Evolutionary conservation across 2,797 vertebrate genomes (phyloP).

Genomic region (Ptychobarbus kaznakovi): DNA sequence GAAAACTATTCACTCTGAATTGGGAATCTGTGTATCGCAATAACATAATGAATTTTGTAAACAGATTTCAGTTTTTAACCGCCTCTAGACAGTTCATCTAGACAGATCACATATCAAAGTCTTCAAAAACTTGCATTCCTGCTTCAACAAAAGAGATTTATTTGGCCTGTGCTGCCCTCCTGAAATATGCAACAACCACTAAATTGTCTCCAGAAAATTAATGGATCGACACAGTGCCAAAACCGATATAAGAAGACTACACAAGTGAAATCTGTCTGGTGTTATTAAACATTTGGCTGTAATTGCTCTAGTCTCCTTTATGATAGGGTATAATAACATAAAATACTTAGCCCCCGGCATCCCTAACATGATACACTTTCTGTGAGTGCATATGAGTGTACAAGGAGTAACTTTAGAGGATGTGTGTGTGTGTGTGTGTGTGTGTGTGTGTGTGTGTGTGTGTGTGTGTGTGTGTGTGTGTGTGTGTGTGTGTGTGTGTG

Average conservation of each 20-base stretch:
- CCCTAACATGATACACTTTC: constrained; percentile 29
- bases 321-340: neutral
- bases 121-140: constrained; percentile 39
- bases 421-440: constrained; percentile 35
- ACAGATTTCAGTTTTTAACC: constrained; percentile 19
- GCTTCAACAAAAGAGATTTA: constrained; percentile 19
- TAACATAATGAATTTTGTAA: constrained; percentile 21
- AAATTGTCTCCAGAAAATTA: constrained; percentile 27
- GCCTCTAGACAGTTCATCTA: constrained; percentile 5
- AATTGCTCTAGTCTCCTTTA: constrained; percentile 18
- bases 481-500: constrained; percentile 33
- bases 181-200: constrained; percentile 3
- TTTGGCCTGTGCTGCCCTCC: constrained; percentile 9
- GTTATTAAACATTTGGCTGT: neutral
- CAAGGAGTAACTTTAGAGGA: constrained; percentile 48
- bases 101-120: constrained; percentile 39
- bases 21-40: neutral
- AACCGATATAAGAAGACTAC: constrained; percentile 19
- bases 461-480: constrained; percentile 35
- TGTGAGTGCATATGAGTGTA: constrained; percentile 32
- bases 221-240: neutral
- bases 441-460: constrained; percentile 33
- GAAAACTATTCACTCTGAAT: constrained; percentile 10
- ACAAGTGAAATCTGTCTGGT: constrained; percentile 10
- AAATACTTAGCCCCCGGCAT: constrained; percentile 10